A percentile compares a stretch with the other conserved stretches of the same genome.
Conservation (phyloP, 2,113 vertebrate species). For the Upupa epops region DNA sequence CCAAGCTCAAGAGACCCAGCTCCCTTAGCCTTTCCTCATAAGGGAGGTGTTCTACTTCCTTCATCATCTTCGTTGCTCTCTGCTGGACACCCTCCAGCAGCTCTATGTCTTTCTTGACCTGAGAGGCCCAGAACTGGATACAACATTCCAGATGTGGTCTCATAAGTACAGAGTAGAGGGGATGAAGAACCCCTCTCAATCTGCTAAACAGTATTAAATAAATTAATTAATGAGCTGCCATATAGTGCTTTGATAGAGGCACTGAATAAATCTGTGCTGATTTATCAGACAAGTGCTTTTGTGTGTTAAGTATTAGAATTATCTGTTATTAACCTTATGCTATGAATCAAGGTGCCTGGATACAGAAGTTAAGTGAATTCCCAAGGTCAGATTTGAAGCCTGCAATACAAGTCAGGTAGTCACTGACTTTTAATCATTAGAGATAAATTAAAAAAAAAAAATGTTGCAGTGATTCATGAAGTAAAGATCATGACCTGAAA, state of each 20-base stretch:
- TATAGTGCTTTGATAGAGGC: not conserved
- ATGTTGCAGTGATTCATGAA: not conserved
- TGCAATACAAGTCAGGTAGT: not conserved
- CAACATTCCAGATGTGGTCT: too few species aligned
- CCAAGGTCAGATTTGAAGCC: not conserved
- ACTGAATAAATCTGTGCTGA: not conserved
- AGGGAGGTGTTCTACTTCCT: too few species aligned
- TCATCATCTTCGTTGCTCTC: too few species aligned
- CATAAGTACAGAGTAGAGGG: too few species aligned
- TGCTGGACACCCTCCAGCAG: too few species aligned
- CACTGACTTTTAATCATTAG: not conserved
- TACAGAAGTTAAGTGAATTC: not conserved
- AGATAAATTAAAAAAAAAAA: not conserved
- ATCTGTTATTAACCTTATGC: conserved; percentile 10
- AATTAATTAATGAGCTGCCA: not conserved
- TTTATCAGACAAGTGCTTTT: not conserved
- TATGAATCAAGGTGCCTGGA: not conserved
- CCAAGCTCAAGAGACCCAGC: too few species aligned
- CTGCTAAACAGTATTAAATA: not conserved
- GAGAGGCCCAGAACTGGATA: too few species aligned
- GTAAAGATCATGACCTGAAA: not conserved
- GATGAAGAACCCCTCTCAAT: too few species aligned
- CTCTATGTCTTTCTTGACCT: too few species aligned
- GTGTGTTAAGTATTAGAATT: not conserved
- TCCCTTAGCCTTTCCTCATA: too few species aligned